These are phyloP conservation scores for Meteorus colon DNA, from an alignment of 2,888 invertebrate species.

Conservation along the genomic window DNA sequence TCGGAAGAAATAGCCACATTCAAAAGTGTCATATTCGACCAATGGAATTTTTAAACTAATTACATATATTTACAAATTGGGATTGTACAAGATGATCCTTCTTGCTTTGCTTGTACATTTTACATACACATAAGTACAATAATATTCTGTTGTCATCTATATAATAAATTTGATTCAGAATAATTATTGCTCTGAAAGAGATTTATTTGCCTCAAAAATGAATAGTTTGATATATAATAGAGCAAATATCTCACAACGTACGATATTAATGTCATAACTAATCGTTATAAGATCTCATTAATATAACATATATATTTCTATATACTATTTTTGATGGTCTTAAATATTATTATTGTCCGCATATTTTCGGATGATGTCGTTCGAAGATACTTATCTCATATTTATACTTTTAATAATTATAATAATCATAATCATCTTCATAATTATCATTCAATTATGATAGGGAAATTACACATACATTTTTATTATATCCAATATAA, in stretches of 20 bases:
- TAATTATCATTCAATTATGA: conserved; percentile 25
- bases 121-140: neutral
- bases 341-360: conserved; percentile 72
- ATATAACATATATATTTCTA: conserved; percentile 19
- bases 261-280: neutral
- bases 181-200: conserved; percentile 27
- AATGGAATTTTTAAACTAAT: neutral
- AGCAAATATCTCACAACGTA: conserved; percentile 7
- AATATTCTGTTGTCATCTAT: neutral
- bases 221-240: conserved; percentile 2
- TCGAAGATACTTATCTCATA: conserved; percentile 4
- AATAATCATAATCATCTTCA: neutral
- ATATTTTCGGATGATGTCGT: conserved; percentile 65
- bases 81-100: neutral
- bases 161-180: neutral
- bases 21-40: neutral
- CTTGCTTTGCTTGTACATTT: neutral
- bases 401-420: neutral
- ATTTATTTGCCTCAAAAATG: conserved; percentile 28
- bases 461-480: conserved; percentile 34
- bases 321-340: conserved; percentile 50
- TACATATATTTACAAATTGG: neutral
- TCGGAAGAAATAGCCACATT: conserved; percentile 18
- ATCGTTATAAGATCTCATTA: neutral
- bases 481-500: conserved; percentile 47